These are phyloP conservation scores for Scortum barcoo DNA, from an alignment of 2,113 vertebrate species.

Conservation along the genomic window DNA sequence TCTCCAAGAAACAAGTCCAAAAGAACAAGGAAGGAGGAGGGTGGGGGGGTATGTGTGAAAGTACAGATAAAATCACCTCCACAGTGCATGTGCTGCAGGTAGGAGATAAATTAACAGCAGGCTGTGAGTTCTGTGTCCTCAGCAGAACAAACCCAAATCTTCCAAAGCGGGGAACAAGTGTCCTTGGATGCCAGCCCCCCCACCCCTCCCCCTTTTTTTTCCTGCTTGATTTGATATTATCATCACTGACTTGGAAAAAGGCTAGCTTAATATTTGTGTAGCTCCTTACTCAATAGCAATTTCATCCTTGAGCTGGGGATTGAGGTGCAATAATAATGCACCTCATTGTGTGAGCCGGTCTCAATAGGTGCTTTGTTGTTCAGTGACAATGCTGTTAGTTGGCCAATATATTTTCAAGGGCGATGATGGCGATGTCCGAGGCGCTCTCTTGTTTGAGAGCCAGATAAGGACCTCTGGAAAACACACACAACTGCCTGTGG, in stretches of 20 bases:
- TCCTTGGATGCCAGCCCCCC: slow-evolving; percentile 74
- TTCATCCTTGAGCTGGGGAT: slow-evolving; percentile 61
- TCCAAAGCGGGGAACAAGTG: slow-evolving; percentile 50
- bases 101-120: slow-evolving; percentile 52
- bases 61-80: slow-evolving; percentile 59
- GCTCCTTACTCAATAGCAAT: slow-evolving; percentile 63
- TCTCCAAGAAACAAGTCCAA: slow-evolving; percentile 62
- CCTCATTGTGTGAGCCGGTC: slow-evolving; percentile 54
- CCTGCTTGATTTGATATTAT: slow-evolving; percentile 63
- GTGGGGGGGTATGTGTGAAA: slow-evolving; percentile 22
- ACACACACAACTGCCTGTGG: slow-evolving; percentile 42
- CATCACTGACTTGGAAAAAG: slow-evolving; percentile 52
- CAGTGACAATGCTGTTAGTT: slow-evolving; percentile 42
- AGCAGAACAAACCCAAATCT: slow-evolving; percentile 47
- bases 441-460: slow-evolving; percentile 35
- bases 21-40: slow-evolving; percentile 35
- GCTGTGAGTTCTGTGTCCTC: slow-evolving; percentile 34
- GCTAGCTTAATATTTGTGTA: slow-evolving; percentile 54
- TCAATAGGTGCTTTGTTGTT: slow-evolving; percentile 63
- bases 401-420: slow-evolving; percentile 67
- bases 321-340: slow-evolving; percentile 45
- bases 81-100: slow-evolving; percentile 55
- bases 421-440: slow-evolving; percentile 44
- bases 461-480: slow-evolving; percentile 51
- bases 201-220: slow-evolving; percentile 12